Percentiles rank a stretch among this genome's conserved stretches.
Conservation (phyloP, 1,140 invertebrate genomes). For the Ditylenchus dipsaci region DNA sequence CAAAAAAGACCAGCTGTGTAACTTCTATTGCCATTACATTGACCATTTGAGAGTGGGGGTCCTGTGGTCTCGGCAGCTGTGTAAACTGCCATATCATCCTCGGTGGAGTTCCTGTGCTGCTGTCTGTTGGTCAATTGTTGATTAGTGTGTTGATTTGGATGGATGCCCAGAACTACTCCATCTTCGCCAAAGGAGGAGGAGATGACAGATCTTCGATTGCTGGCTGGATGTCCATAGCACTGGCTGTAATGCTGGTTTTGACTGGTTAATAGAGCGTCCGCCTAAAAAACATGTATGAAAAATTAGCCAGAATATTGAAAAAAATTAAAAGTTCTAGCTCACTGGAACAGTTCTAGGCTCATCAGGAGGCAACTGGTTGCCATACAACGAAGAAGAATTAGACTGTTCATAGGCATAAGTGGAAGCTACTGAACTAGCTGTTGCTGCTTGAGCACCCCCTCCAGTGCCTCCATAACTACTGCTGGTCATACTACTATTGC, state of each 20-base stretch:
- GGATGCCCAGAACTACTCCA: neutral
- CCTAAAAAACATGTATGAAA: too few species aligned
- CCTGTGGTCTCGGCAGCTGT: too few species aligned
- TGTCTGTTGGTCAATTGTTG: neutral
- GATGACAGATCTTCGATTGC: neutral
- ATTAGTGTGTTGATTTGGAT: neutral
- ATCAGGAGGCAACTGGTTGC: neutral
- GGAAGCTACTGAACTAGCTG: neutral
- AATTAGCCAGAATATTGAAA: too few species aligned
- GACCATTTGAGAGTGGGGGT: slow-evolving; percentile 4
- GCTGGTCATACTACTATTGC: neutral
- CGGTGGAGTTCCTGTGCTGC: neutral
- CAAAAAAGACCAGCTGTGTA: slow-evolving; percentile 1
- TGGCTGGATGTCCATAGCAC: too few species aligned
- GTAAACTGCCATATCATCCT: neutral
- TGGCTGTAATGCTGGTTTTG: too few species aligned
- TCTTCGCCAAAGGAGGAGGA: neutral
- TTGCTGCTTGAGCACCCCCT: neutral
- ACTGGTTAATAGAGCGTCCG: too few species aligned
- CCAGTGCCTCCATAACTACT: neutral
- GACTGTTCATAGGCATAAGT: neutral
- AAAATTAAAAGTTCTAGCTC: too few species aligned
- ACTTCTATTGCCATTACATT: neutral
- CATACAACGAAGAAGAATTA: neutral
- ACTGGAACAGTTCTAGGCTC: too few species aligned